Conservation (phyloP, 2,113 vertebrate genomes). For the Acanthochromis polyacanthus region DNA sequence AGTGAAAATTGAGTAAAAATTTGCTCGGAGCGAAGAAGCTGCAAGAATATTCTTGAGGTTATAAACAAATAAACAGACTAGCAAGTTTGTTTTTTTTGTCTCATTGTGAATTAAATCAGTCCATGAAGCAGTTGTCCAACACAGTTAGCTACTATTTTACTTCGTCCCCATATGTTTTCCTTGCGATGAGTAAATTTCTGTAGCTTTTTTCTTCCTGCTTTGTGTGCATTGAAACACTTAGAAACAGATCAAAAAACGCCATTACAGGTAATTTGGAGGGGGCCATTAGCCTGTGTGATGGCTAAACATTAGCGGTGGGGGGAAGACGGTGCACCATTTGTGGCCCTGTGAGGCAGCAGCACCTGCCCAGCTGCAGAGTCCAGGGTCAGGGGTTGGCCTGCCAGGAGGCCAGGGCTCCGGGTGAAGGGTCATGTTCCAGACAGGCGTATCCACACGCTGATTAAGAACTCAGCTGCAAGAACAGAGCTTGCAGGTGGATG, state of each 20-base stretch:
- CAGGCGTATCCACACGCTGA: constrained; percentile 68
- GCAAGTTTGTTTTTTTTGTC: neutral
- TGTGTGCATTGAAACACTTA: constrained; percentile 72
- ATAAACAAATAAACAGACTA: neutral
- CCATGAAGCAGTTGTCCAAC: neutral
- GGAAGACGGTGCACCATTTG: constrained; percentile 67
- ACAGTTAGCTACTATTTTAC: constrained; percentile 11
- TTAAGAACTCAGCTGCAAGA: constrained; percentile 79
- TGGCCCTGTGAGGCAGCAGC: constrained; percentile 60
- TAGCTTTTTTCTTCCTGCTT: neutral
- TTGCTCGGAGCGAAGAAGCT: too few species aligned
- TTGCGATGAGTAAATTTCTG: constrained; percentile 16
- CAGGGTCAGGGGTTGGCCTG: constrained; percentile 64
- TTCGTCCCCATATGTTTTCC: constrained; percentile 32
- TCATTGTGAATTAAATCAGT: neutral
- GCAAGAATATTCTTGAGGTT: neutral
- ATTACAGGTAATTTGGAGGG: constrained; percentile 74
- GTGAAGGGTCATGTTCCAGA: constrained; percentile 77
- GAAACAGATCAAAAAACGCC: constrained; percentile 58
- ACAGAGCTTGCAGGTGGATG: constrained; percentile 67
- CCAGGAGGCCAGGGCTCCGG: constrained; percentile 64
- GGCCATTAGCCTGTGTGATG: constrained; percentile 61
- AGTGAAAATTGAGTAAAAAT: too few species aligned
- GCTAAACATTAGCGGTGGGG: constrained; percentile 47
- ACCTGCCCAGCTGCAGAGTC: constrained; percentile 71